These are phyloP conservation scores for Lissocephala sabroskyi DNA, from an alignment of 2,888 invertebrate genomes.

Conservation along the genomic window DNA sequence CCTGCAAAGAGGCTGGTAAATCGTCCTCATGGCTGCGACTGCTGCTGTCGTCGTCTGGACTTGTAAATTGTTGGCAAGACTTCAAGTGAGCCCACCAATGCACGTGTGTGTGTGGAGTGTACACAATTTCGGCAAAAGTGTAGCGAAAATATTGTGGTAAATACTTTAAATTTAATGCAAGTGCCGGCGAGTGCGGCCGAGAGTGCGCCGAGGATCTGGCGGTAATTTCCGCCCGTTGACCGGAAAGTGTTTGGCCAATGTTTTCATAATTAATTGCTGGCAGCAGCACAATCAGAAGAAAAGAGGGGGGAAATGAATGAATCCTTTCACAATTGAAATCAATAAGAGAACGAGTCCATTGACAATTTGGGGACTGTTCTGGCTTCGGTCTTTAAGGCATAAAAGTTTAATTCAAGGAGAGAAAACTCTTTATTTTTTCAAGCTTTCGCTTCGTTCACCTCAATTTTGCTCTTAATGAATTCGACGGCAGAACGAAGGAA, in stretches of 20 bases:
- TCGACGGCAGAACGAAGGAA: neutral
- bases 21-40: neutral
- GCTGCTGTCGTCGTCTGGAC: conserved; percentile 20
- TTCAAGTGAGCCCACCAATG: conserved; percentile 1
- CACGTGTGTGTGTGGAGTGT: too few relatives aligned
- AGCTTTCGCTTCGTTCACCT: too few relatives aligned
- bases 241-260: conserved; percentile 56
- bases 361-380: too few relatives aligned
- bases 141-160: conserved; percentile 55
- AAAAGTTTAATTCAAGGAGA: too few relatives aligned
- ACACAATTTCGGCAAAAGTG: conserved; percentile 40
- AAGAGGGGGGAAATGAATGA: too few relatives aligned
- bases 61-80: conserved; percentile 21
- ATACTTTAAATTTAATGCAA: conserved; percentile 58
- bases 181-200: conserved; percentile 12
- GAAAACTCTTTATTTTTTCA: too few relatives aligned
- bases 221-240: neutral
- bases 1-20: too few relatives aligned
- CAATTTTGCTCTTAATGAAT: neutral
- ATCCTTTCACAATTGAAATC: too few relatives aligned
- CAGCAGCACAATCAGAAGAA: too few relatives aligned
- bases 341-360: too few relatives aligned
- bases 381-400: too few relatives aligned
- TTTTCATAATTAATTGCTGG: conserved; percentile 53
- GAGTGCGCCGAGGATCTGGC: neutral